Base-by-base conservation (phyloP, 2,113 vertebrate species). In the Heloderma charlesbogerti region DNA sequence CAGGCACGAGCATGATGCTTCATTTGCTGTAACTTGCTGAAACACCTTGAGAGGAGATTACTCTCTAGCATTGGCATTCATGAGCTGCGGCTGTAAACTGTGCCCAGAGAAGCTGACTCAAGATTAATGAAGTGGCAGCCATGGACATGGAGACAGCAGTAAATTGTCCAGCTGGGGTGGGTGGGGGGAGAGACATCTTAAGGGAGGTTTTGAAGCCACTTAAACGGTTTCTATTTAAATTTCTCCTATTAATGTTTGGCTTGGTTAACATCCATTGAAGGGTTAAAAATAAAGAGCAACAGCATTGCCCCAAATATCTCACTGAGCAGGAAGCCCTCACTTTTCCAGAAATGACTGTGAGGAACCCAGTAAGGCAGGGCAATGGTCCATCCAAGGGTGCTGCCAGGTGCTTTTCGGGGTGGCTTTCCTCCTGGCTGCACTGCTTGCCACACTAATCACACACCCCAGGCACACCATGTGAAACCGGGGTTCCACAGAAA, bases 81-180 rank as follows among this genome's bases (percentile, higher is more conserved):
- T 87, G 67, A 92, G 93, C 89, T 72, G 25, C 0, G 87, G 89
- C 92, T 93, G 94, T 97, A 96, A 97, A 96, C 96, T 95, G 95
- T 0, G 0, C 94, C 90, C 95, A 75, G 94, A 87, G 45, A 96
- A 93, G 89, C 95, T 92, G 95, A 95, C 78, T 90, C 92, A 89
- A 94, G 92, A 96, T 96, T 96, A 97, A 97, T 96, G 95, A 97
- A 95, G 93, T 22, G 84, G 92, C 93, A 92, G 95, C 91, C 89
- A 81, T 75, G 86, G 94, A 89, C 95, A 95, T 90, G 90, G 89
- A 93, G 95, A 92, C 80, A 78, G 95, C 93, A 92, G 88, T 96
- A 95, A 96, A 95, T 96, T 90, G 81, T 91, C 94, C 71, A n/a
- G 31, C 15, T n/a, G 51, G 31, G 16, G 15, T 29, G 51, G 85